Conservation (phyloP, 2,888 invertebrate species). For the Tipula unca region DNA sequence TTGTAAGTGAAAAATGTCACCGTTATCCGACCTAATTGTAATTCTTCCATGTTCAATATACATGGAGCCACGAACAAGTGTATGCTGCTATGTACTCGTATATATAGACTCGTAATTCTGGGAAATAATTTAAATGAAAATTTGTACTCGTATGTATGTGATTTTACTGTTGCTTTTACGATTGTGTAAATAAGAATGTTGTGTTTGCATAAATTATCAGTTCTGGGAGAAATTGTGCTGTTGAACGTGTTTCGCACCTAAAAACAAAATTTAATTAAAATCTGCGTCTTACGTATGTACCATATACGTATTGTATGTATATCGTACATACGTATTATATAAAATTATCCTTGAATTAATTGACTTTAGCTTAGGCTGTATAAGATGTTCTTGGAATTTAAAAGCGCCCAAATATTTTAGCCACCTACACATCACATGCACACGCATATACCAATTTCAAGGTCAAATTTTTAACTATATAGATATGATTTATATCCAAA, state of each 20-base stretch:
- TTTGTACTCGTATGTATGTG: too few species aligned
- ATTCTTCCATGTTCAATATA: not conserved
- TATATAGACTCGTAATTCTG: not conserved
- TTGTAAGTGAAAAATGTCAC: not conserved
- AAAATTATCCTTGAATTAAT: not conserved
- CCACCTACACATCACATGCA: not conserved
- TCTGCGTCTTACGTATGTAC: too few species aligned
- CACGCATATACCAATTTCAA: not conserved
- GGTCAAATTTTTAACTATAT: not conserved
- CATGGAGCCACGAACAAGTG: not conserved
- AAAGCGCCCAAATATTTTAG: not conserved
- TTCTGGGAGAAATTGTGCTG: not conserved
- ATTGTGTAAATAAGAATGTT: not conserved
- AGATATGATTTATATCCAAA: not conserved
- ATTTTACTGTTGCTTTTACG: not conserved
- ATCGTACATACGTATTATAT: too few species aligned
- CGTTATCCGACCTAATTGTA: not conserved
- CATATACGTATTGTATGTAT: too few species aligned
- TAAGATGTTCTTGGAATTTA: not conserved
- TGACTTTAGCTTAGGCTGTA: too few species aligned
- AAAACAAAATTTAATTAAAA: too few species aligned
- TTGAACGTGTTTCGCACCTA: too few species aligned
- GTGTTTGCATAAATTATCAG: not conserved
- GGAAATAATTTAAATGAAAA: not conserved
- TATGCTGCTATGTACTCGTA: not conserved